Conservation (phyloP, 1,140 invertebrate genomes). For the Sycophaga agraensis region DNA sequence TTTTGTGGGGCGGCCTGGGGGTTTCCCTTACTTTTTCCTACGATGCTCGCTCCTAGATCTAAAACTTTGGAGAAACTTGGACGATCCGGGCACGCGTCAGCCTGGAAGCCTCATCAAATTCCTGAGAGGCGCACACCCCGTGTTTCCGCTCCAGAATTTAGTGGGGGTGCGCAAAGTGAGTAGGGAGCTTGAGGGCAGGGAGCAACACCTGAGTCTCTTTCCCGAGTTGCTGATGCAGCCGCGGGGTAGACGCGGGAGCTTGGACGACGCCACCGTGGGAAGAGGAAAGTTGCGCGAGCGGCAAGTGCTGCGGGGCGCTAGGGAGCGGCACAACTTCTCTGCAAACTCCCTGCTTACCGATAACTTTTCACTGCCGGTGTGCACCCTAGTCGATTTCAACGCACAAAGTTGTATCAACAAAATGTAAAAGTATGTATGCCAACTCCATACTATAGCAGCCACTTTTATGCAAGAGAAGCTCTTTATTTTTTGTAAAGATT, state of each 20-base stretch:
- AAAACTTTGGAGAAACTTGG: slow-evolving; percentile 49
- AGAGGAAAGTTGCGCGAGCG: not conserved
- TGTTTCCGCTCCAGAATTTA: slow-evolving; percentile 40
- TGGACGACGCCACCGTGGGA: not conserved
- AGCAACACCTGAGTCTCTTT: slow-evolving; percentile 46
- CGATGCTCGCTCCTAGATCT: slow-evolving; percentile 14
- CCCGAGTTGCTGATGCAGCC: not conserved
- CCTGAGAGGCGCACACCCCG: slow-evolving; percentile 6
- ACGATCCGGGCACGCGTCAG: slow-evolving; percentile 45
- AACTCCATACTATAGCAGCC: no score
- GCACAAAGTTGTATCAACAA: no score
- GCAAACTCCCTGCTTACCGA: no score
- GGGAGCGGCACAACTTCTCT: no score
- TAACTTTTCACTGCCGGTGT: no score
- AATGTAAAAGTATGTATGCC: no score
- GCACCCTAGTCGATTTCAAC: no score
- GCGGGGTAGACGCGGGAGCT: not conserved
- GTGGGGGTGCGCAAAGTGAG: slow-evolving; percentile 42
- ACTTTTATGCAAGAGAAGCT: no score
- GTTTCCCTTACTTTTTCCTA: not conserved
- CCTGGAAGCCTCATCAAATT: slow-evolving; percentile 53
- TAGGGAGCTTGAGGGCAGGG: slow-evolving; percentile 36
- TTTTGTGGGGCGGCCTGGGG: no score
- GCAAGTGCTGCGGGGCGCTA: not conserved
- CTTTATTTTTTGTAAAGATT: no score